Evolutionary conservation across 1,140 invertebrate species (phyloP), one percentile per base, ranked within the genome.

Genomic region (Diabrotica virgifera): DNA sequence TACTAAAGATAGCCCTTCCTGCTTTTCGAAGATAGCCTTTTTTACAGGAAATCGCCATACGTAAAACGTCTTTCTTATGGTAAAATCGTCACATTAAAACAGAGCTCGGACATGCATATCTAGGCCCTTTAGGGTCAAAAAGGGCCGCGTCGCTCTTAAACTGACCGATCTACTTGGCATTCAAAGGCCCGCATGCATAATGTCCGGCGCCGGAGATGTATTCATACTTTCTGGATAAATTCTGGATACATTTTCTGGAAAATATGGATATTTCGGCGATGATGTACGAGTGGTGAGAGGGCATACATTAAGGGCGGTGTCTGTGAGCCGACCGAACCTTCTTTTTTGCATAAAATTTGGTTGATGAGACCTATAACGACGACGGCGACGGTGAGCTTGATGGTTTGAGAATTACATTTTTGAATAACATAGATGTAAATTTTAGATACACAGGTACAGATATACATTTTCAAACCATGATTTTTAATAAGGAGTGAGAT

Each of bases 111-210:
- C 55, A 57, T 57, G 55, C 36, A 57, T 57, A 57, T 57, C 36
- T 46, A 24, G 52, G 60, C 55, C 52, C 51, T 51, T 56, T 62
- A 59, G 8, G 56, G 59, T 62, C 63, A 62, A 57, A 57, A 37
- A 36, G 55, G 24, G 10, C 55, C 12, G 24, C 14, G 55, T 13
- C 55, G 35, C 55, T 24, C 24, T 57, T 46, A 46, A 57, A 57
- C 55, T 57, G 55, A 40, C 55, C 55, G 24, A 57, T 9, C 55
- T 57, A 57, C 36, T 57, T 57, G 55, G 55, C 55, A 57, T 57
- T 57, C 55, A 57, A 57, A 57, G 55, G 36, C 55, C 35, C 35
- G 35, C 55, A 57, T 57, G 55, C 11, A 57, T 57, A 57, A 57
- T 57, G 55, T 12, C 55, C 36, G 10, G 35, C 55, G 40, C n/a